Percentiles rank a stretch among this genome's conserved stretches.
phyloP scores from a whole-genome alignment of 2,888 invertebrate genomes.

The Melieria picta region DNA sequence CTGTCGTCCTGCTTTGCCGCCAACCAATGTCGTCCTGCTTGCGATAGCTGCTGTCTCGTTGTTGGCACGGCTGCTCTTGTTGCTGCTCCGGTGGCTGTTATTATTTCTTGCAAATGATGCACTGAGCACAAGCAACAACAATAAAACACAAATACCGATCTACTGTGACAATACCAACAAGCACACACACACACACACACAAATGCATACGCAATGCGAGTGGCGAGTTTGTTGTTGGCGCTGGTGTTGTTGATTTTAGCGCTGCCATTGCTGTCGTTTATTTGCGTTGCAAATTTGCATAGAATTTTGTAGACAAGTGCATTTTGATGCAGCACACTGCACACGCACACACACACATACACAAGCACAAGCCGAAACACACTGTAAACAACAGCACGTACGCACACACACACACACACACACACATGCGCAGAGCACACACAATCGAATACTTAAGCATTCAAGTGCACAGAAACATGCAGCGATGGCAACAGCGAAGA shows the following conservation, averaged over 20 bases:
- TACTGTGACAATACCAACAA: no score
- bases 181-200: not conserved
- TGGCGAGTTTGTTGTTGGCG: conserved; percentile 8
- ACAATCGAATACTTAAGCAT: no score
- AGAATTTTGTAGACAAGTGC: conserved; percentile 24
- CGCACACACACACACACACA: no score
- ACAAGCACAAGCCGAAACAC: not conserved
- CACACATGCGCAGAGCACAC: no score
- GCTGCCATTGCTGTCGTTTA: conserved; percentile 26
- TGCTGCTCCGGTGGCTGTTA: conserved; percentile 2
- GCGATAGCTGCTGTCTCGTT: not conserved
- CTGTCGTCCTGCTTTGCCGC: no score
- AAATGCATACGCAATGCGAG: not conserved
- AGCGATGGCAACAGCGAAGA: not conserved
- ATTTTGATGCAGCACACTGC: conserved; percentile 23
- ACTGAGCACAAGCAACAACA: no score
- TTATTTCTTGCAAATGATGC: not conserved
- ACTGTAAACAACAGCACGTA: no score
- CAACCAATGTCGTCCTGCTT: not conserved
- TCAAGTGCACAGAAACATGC: no score
- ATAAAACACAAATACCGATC: no score
- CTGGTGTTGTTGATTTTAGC: conserved; percentile 17
- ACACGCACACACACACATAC: not conserved
- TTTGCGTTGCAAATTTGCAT: conserved; percentile 38
- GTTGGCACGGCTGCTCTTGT: not conserved